Base-by-base conservation (phyloP, 92 coral and sea anemone genomes). In the Micromussa lordhowensis region DNA sequence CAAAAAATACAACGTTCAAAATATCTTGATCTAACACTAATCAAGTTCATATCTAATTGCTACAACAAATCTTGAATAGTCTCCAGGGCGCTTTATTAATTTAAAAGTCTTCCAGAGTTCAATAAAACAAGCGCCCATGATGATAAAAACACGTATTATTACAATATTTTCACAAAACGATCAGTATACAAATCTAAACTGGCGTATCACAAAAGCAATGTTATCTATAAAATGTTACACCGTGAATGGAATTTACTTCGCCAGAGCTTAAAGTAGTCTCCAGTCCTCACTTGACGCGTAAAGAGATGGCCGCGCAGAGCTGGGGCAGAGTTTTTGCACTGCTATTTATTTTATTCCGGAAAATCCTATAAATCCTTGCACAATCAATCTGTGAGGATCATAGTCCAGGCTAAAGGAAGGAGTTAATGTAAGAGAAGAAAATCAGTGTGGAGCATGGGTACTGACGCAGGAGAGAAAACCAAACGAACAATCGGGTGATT, bases 1-100 rank as follows among this genome's bases (percentile, higher is more conserved):
- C 64, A 69, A 82, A 82, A 44, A 82, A 82, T 69, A 82, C 84
- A 76, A 76, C 68, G 44, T 80, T 4, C 72, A 80, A 30, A 59
- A 80, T 80, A 59, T 80, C 51, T 73, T 53, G 28, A 34, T 22
- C 38, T 29, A 82, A 28, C 70, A 68, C 77, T 40, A 68, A 82
- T 66, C 71, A 66, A 26, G 34, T 10, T 12, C 71, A 10, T 6
- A 12, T 26, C 1, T 22, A 36, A 21, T 54, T 5, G 35, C 15
- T 31, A 35, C 68, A 64, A 34, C 38, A 63, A 59, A 35, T 34
- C 36, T 36, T 63, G 64, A 63, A 81, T 24, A 44, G 30, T 77
- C 64, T 14, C 13, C 32, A 4, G 64, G 22, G 64, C 19, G 35
- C 57, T 55, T 29, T 14, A 61, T 61, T 17, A 24, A 29, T 61